Evolutionary conservation across 2,888 invertebrate species (phyloP), one percentile per base, ranked within the genome.

Genomic region (Chrysolina americana): DNA sequence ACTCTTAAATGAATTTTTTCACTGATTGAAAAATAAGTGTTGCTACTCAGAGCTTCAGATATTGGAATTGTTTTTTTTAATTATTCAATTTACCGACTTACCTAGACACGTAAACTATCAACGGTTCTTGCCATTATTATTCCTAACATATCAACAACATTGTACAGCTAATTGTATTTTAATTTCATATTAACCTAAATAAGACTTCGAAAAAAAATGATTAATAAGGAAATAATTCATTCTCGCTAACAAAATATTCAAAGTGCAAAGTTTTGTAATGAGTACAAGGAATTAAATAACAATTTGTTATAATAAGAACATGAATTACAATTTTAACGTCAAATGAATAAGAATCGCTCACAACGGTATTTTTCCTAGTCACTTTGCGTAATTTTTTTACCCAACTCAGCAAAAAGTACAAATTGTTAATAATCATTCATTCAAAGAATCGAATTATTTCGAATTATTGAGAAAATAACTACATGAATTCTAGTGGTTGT

Each of bases 211-310:
- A 28, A 70, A 68, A 76, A 76, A 78, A 75, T 76, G 78, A 74
- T 78, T 78, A 78, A 68, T 78, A 76, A 78, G 75, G 71, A 73
- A 78, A 76, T 78, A 75, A 73, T 78, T 73, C 69, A 50, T 70
- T 70, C 53, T 23, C 53, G 65, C 65, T 71, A 74, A 73, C 76
- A 63, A 76, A 78, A 76, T 76, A 76, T 74, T 72, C 78, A 78
- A 78, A 78, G 78, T 78, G 64, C 78, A 76, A 56, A 73, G 75
- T 78, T 76, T 76, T 76, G 78, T 76, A 78, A 78, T 44, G 41
- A 59, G 65, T 41, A 48, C 68, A 47, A 68, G 47, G 56, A 72
- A 73, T 76, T 73, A 63, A 76, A 76, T 76, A 76, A 76, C 75
- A 76, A 70, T 72, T 68, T 68, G 41, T 68, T 68, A 53, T 68